Percentiles rank a stretch among this genome's conserved stretches.
phyloP scores from a whole-genome alignment of 2,113 vertebrate species.

The Xiphorhynchus elegans region DNA sequence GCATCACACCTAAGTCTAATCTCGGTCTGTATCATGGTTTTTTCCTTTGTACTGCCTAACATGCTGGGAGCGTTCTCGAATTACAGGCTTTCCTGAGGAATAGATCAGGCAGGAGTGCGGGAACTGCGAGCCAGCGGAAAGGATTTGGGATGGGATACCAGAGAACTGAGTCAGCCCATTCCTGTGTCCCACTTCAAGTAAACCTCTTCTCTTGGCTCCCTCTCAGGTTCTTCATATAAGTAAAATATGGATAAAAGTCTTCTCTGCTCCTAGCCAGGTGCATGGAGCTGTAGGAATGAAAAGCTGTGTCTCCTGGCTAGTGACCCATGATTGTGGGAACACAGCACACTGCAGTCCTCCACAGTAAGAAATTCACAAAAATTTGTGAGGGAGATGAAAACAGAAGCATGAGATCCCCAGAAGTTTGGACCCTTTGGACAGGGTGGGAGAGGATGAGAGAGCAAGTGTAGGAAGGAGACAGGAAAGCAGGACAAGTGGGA shows the following conservation, averaged over 20 bases:
- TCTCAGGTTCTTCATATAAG: conserved; percentile 25
- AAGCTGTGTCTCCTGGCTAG: neutral
- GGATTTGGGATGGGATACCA: conserved; percentile 41
- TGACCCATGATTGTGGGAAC: neutral
- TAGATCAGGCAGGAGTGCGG: neutral
- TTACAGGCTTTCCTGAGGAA: neutral
- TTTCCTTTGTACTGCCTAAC: neutral
- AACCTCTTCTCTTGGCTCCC: conserved; percentile 32
- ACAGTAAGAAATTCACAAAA: neutral
- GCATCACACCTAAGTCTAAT: neutral
- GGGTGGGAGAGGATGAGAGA: neutral
- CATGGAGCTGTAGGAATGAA: neutral
- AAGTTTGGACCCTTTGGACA: neutral
- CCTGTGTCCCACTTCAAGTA: conserved; percentile 17
- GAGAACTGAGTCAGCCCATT: conserved; percentile 52
- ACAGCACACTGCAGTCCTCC: neutral
- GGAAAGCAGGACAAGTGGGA: neutral
- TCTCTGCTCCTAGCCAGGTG: neutral
- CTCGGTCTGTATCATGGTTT: neutral
- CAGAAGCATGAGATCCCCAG: neutral
- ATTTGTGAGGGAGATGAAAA: neutral
- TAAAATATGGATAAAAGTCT: conserved; percentile 3
- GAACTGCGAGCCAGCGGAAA: neutral
- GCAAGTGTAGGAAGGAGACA: neutral
- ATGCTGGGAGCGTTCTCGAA: neutral